A percentile compares a stretch with the other conserved stretches of the same genome.
Evolutionary conservation across 1,140 invertebrate genomes (phyloP).

Genomic region (Lineus longissimus): DNA sequence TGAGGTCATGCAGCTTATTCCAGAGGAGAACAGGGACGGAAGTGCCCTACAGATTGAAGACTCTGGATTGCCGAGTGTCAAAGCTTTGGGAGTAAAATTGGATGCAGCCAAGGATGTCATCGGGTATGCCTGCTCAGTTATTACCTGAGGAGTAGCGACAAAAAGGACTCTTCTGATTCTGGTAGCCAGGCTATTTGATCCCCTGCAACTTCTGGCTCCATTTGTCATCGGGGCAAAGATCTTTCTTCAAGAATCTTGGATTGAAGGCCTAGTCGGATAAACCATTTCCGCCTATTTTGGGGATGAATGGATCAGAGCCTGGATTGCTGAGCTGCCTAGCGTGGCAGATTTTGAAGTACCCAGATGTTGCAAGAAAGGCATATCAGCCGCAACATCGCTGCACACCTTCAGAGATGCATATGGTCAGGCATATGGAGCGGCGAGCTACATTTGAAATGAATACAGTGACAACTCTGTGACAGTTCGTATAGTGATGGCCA

Average conservation of each 20-base stretch:
- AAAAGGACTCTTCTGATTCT: neutral
- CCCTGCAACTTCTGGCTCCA: neutral
- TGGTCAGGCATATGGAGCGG: constrained; percentile 15
- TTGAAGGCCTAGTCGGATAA: neutral
- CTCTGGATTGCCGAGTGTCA: neutral
- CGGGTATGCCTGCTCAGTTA: neutral
- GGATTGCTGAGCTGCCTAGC: neutral
- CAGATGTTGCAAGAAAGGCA: neutral
- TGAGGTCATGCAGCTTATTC: neutral
- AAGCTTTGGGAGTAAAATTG: neutral
- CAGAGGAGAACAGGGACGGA: neutral
- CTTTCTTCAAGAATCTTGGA: neutral
- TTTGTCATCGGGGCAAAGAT: neutral
- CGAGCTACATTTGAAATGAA: neutral
- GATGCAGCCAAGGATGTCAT: neutral
- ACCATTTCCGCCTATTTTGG: neutral
- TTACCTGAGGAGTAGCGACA: no score
- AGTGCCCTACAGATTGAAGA: neutral
- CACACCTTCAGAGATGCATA: constrained; percentile 26
- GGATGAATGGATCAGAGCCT: neutral
- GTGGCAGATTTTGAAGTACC: neutral
- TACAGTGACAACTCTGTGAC: neutral
- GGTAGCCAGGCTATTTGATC: constrained; percentile 1
- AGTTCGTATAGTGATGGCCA: constrained; percentile 12
- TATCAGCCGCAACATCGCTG: constrained; percentile 1